A percentile compares a stretch with the other conserved stretches of the same genome.
These are phyloP conservation scores for Ectropis crepuscularia DNA, from an alignment of 2,888 invertebrate species.

Conservation along the genomic window DNA sequence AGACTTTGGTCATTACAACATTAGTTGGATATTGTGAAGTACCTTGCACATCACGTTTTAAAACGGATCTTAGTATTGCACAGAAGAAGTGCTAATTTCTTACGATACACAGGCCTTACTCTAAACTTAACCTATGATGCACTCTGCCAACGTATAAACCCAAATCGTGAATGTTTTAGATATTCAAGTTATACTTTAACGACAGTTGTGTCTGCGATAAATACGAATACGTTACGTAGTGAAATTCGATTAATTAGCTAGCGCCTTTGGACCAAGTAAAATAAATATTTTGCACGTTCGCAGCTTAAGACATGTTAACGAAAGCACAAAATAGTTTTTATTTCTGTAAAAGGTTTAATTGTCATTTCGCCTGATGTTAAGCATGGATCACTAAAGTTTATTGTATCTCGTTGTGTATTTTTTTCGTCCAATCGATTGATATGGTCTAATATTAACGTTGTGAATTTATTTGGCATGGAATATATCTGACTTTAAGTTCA, in stretches of 20 bases:
- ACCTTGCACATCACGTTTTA: conserved; percentile 7
- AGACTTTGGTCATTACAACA: no score
- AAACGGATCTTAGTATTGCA: conserved; percentile 5
- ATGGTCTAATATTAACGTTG: no score
- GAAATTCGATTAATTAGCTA: background rate
- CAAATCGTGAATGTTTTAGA: conserved; percentile 47
- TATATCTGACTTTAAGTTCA: no score
- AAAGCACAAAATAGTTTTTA: no score
- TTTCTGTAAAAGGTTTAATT: no score
- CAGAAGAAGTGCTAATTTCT: conserved; percentile 28
- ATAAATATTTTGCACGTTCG: no score
- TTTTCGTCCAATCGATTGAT: no score
- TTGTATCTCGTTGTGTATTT: no score
- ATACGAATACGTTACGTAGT: background rate
- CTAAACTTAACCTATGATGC: conserved; percentile 27
- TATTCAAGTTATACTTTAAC: conserved; percentile 9
- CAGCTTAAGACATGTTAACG: no score
- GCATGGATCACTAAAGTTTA: no score
- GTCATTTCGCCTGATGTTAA: no score
- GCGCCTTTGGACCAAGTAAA: background rate
- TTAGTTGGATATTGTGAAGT: background rate
- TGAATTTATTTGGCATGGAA: no score
- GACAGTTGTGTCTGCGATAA: background rate
- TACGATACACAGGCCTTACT: conserved; percentile 15
- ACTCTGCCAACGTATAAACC: conserved; percentile 47